Base-by-base conservation (phyloP, 2,888 invertebrate genomes). In the Anoplius nigerrimus region DNA sequence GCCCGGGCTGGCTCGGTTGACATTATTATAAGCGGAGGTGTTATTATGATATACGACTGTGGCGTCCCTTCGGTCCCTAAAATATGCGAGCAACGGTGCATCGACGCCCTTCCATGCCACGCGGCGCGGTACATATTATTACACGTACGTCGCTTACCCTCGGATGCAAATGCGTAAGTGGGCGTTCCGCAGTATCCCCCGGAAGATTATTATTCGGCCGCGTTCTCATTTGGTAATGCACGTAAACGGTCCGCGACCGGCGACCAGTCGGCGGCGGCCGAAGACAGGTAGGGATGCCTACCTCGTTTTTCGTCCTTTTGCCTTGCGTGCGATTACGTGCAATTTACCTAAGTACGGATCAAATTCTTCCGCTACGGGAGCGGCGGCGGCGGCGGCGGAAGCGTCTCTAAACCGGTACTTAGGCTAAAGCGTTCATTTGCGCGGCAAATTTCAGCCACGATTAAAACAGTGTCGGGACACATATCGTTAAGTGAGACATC, bases 41-140 rank as follows among this genome's bases (percentile, higher is more conserved):
- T 75, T 82, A 81, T 75, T 82, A 81, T 84, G 78, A 83, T 78
- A 68, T 72, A 77, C 76, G 79, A 75, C 78, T 61, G 64, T 55
- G 48, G 66, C 60, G 61, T 42, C 70, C 56, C 57, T 62, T 55
- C 70, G 55, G 46, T 52, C 56, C 55, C 61, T 73, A 59, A 70
- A 75, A 76, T 73, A 78, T 62, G 65, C 74, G 52, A 54, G 21
- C 64, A 20, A 6, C 52, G 54, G 54, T 63, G 13, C 0, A 20
- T 43, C 34, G 55, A 8, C n/a, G 45, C 22, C 42, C 42, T 62
- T 54, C 64, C 45, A 62, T 55, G 57, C 61, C 55, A 66, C 66
- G 62, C 59, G 62, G 45, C 48, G 48, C 16, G 55, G 53, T 21
- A 54, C 61, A 58, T 20, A 58, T 34, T 34, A 34, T 34, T 24